These are phyloP conservation scores for Aproaerema taeniolella DNA, from an alignment of 2,888 invertebrate species.

Conservation along the genomic window DNA sequence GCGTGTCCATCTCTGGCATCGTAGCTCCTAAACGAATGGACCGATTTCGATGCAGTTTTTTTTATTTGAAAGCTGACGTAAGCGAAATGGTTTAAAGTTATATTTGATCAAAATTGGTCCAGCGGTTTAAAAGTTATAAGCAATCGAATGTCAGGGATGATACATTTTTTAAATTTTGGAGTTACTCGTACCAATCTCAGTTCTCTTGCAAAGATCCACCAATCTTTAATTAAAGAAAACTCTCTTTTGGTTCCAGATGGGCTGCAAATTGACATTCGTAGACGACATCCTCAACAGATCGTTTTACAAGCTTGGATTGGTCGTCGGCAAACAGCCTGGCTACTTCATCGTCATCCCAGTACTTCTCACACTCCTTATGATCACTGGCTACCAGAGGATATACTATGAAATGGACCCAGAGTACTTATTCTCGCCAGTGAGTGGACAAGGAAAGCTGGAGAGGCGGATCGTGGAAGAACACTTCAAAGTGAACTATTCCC, in stretches of 20 bases:
- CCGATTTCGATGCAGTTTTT: too few relatives aligned
- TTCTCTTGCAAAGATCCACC: too few relatives aligned
- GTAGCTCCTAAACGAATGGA: too few relatives aligned
- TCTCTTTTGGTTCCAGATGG: constrained; percentile 81
- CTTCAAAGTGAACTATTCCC: constrained; percentile 93
- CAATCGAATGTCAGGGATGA: too few relatives aligned
- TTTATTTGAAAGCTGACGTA: too few relatives aligned
- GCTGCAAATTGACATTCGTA: constrained; percentile 84
- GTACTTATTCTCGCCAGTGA: constrained; percentile 93
- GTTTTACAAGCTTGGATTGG: constrained; percentile 87
- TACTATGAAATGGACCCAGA: constrained; percentile 95
- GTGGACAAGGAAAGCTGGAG: constrained; percentile 90
- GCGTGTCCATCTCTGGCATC: too few relatives aligned
- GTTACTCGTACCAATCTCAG: too few relatives aligned
- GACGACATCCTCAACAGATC: constrained; percentile 87
- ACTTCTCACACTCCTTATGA: constrained; percentile 86
- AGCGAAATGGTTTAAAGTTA: too few relatives aligned
- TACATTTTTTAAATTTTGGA: too few relatives aligned
- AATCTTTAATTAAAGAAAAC: too few relatives aligned
- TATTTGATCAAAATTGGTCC: too few relatives aligned
- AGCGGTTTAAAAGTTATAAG: too few relatives aligned
- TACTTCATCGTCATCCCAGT: constrained; percentile 94
- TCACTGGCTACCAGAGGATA: constrained; percentile 92
- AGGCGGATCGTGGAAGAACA: constrained; percentile 87
- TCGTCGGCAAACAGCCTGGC: constrained; percentile 89